Conservation (phyloP, 1,140 invertebrate species). For the Camponotus pennsylvanicus region DNA sequence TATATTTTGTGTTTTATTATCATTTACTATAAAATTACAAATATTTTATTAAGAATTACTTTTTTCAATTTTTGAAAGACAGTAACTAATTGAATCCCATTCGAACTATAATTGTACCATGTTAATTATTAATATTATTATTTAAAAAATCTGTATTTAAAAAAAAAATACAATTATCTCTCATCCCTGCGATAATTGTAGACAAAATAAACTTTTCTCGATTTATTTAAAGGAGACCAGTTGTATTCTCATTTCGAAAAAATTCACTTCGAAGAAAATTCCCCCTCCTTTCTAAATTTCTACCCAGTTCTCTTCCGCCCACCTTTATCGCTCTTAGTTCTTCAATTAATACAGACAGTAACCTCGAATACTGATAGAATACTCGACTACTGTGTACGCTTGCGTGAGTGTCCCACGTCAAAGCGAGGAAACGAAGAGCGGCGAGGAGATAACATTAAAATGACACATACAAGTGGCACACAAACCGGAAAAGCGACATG, state of each 20-base stretch:
- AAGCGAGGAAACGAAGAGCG: background rate
- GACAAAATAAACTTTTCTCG: background rate
- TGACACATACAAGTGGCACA: background rate
- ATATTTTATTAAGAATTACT: background rate
- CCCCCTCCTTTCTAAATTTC: background rate
- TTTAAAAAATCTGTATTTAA: no score
- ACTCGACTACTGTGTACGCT: background rate
- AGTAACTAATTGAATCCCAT: no score
- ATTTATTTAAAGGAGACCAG: no score
- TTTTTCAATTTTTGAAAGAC: background rate
- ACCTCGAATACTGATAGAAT: constrained; percentile 13
- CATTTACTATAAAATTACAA: background rate
- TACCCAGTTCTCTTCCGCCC: constrained; percentile 24
- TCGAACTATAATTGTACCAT: no score
- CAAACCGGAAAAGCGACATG: constrained; percentile 54
- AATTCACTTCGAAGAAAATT: background rate
- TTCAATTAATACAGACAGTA: constrained; percentile 22
- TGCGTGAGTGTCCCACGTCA: constrained; percentile 4
- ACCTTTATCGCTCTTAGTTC: constrained; percentile 14
- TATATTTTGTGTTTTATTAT: background rate
- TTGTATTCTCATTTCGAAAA: background rate
- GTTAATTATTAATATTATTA: no score
- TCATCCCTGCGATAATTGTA: background rate
- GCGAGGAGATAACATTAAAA: background rate
- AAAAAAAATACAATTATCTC: background rate